A percentile compares a stretch with the other conserved stretches of the same genome.
Evolutionary conservation across 2,888 invertebrate species (phyloP).

Genomic region (Drosophila barbarae): DNA sequence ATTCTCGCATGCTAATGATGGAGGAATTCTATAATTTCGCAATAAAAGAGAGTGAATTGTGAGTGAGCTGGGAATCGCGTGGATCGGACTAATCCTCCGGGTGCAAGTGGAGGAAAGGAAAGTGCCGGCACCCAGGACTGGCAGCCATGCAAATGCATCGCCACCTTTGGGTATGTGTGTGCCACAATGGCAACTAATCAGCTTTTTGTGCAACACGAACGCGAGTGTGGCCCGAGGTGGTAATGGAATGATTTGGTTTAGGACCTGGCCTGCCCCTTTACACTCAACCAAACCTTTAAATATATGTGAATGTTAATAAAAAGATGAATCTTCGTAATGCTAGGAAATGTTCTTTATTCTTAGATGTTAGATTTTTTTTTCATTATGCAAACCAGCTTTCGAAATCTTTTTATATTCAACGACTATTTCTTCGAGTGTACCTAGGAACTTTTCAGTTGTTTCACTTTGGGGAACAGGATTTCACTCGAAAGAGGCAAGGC

Average conservation of each 20-base stretch:
- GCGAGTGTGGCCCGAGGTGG: conserved; percentile 51
- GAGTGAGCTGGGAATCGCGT: conserved; percentile 21
- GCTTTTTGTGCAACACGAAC: conserved; percentile 61
- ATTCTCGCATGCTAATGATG: conserved; percentile 23
- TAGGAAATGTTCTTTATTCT: too few relatives aligned
- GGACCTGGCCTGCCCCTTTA: conserved; percentile 24
- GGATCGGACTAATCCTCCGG: conserved; percentile 21
- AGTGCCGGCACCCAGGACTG: conserved; percentile 13
- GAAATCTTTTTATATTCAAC: not conserved
- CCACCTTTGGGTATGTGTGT: conserved; percentile 5
- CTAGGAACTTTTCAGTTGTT: conserved; percentile 35
- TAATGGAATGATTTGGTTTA: conserved; percentile 59
- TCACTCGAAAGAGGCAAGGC: conserved; percentile 32
- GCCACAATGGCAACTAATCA: conserved; percentile 57
- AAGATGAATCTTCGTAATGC: too few relatives aligned
- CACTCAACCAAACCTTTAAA: not conserved
- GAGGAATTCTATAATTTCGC: conserved; percentile 18
- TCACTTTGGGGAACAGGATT: conserved; percentile 34
- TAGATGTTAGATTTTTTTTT: not conserved
- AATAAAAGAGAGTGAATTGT: conserved; percentile 13
- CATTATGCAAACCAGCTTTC: too few relatives aligned
- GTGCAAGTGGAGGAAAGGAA: conserved; percentile 2
- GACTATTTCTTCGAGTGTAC: not conserved
- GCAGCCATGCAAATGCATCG: conserved; percentile 49
- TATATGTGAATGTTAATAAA: too few relatives aligned